phyloP scores from a whole-genome alignment of 1,140 invertebrate genomes.

The Tetraneura akinire region DNA sequence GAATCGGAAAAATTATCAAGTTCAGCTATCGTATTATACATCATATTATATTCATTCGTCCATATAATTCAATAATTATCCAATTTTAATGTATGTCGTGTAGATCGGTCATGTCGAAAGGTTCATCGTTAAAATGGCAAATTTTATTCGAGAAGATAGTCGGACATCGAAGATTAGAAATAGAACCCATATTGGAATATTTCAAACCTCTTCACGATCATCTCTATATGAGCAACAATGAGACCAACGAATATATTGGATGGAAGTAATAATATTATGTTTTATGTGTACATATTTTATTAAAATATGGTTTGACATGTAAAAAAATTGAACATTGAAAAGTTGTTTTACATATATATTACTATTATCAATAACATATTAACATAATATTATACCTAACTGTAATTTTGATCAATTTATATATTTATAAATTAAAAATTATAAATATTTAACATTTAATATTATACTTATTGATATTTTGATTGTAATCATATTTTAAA shows the following conservation, averaged over 20 bases:
- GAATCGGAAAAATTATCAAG: slow-evolving; percentile 33
- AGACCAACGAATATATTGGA: slow-evolving; percentile 24
- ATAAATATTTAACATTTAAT: too few relatives aligned
- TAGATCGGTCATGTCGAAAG: slow-evolving; percentile 29
- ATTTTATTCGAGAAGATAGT: slow-evolving; percentile 18
- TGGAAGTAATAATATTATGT: background rate
- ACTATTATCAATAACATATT: too few relatives aligned
- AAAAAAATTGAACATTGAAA: background rate
- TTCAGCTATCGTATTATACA: background rate
- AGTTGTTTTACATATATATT: background rate
- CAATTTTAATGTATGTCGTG: too few relatives aligned
- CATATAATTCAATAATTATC: too few relatives aligned
- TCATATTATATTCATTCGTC: background rate
- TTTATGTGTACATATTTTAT: too few relatives aligned
- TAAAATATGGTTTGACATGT: background rate
- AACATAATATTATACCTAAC: too few relatives aligned
- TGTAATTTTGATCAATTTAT: too few relatives aligned
- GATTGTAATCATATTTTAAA: too few relatives aligned
- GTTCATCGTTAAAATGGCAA: slow-evolving; percentile 11
- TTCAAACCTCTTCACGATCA: slow-evolving; percentile 9
- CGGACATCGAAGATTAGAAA: slow-evolving; percentile 2
- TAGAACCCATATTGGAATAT: slow-evolving; percentile 24
- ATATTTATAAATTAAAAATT: too few relatives aligned
- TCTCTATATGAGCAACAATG: background rate
- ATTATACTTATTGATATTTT: too few relatives aligned